Conservation (phyloP, 2,888 invertebrate species). For the Tetanocera ferruginea region DNA sequence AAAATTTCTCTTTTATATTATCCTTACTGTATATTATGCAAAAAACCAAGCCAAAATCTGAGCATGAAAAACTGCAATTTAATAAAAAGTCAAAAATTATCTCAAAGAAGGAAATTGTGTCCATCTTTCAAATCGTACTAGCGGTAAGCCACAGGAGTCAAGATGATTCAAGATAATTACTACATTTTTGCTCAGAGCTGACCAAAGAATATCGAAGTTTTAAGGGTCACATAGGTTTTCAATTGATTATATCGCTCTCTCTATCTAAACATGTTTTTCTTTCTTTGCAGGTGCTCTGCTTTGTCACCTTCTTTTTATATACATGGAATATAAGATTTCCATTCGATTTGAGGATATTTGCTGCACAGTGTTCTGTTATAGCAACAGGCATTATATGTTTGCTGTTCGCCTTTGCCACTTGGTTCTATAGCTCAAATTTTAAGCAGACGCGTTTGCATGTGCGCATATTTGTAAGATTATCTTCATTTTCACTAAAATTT, state of each 20-base stretch:
- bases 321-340: slow-evolving; percentile 16
- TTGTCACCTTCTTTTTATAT: neutral
- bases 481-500: neutral
- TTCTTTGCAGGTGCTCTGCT: slow-evolving; percentile 28
- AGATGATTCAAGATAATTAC: too few relatives aligned
- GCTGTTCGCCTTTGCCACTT: slow-evolving; percentile 41
- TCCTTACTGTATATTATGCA: neutral
- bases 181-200: too few relatives aligned
- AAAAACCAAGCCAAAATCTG: too few relatives aligned
- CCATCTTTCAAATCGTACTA: slow-evolving; percentile 42
- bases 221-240: neutral
- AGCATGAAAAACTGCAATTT: neutral
- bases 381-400: neutral
- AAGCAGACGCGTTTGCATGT: slow-evolving; percentile 43
- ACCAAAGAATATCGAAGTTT: too few relatives aligned
- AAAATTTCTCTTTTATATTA: neutral
- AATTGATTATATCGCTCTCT: neutral
- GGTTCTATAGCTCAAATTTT: slow-evolving; percentile 49
- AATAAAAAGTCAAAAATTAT: neutral
- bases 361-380: slow-evolving; percentile 14
- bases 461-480: slow-evolving; percentile 33
- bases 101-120: slow-evolving; percentile 42
- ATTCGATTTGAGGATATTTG: slow-evolving; percentile 28
- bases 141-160: slow-evolving; percentile 41
- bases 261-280: neutral